Evolutionary conservation across 2,888 invertebrate species (phyloP), one percentile per base, ranked within the genome.

Genomic region (Exocentrus adspersus): DNA sequence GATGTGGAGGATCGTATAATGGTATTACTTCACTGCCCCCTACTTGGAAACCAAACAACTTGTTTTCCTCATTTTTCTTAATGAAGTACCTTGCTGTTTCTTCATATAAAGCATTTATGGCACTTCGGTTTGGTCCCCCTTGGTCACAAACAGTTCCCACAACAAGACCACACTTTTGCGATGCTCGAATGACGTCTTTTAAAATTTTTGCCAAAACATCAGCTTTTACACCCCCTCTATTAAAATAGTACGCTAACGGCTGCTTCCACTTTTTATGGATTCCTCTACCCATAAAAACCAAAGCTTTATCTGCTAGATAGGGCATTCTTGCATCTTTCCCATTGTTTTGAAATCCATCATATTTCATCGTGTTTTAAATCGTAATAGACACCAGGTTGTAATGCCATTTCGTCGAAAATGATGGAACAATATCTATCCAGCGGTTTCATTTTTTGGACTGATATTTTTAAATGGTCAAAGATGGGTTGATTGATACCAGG

Each of bases 171-270:
- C 9, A 2, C n/a, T 37, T 3, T 37, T 9, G 2, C 9, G 16
- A 2, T 43, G 43, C 14, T 9, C 14, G 9, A 16, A 43, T 16
- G 4, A 43, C 17, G 5, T 43, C 43, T 14, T 43, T 43, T 12
- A 43, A 16, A 9, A 3, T 7, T 52, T 32, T 28, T 7, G 14
- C 17, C 12, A 52, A 17, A 10, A 32, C 37, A 14, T 9, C 52
- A 3, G n/a, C 6, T 17, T 52, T 52, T 19, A 52, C 72, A 10
- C 62, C 59, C 45, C 65, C 42, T 7, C 70, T 70, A 51, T 52
- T 60, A 48, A 52, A 60, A 30, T 37, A 60, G 52, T 60, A 60
- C 3, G 51, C 51, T 24, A 60, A 7, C n/a, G 60, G 60, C 21
- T 51, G 37, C 20, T 60, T 52, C 60, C 60, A 60, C 14, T 51